Conservation (phyloP, 2,888 invertebrate species). For the Aspidiotus destructor region DNA sequence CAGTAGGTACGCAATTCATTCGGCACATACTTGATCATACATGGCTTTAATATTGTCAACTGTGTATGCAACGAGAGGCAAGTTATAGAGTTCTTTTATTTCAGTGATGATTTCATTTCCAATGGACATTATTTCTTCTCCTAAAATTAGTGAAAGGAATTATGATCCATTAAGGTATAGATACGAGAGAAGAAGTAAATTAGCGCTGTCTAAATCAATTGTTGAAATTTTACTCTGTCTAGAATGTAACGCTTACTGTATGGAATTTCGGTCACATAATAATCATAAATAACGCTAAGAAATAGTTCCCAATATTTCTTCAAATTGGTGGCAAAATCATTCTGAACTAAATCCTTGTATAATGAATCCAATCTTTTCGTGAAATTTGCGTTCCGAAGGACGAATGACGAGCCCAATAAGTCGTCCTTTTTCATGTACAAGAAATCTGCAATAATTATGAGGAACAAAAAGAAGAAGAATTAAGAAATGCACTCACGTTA, state of each 20-base stretch:
- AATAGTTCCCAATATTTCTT: conserved; percentile 62
- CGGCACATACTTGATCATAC: conserved; percentile 47
- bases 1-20: not conserved
- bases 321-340: conserved; percentile 67
- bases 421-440: conserved; percentile 70
- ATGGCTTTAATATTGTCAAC: conserved; percentile 52
- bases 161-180: not conserved
- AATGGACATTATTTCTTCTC: conserved; percentile 51
- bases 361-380: conserved; percentile 69
- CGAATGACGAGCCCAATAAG: conserved; percentile 69
- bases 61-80: conserved; percentile 52
- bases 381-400: conserved; percentile 66
- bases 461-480: no score
- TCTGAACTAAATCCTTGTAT: conserved; percentile 65
- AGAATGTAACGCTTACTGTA: conserved; percentile 47
- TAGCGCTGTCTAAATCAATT: not conserved
- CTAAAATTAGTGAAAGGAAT: conserved; percentile 34
- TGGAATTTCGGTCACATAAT: conserved; percentile 57
- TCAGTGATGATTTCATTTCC: conserved; percentile 53
- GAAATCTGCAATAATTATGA: conserved; percentile 50
- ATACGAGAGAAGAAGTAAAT: not conserved
- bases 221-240: not conserved
- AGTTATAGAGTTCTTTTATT: conserved; percentile 51
- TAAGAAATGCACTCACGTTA: no score
- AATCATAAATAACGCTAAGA: conserved; percentile 57